These are phyloP conservation scores for Leptoclinus maculatus DNA, from an alignment of 2,797 vertebrate genomes.

Conservation along the genomic window DNA sequence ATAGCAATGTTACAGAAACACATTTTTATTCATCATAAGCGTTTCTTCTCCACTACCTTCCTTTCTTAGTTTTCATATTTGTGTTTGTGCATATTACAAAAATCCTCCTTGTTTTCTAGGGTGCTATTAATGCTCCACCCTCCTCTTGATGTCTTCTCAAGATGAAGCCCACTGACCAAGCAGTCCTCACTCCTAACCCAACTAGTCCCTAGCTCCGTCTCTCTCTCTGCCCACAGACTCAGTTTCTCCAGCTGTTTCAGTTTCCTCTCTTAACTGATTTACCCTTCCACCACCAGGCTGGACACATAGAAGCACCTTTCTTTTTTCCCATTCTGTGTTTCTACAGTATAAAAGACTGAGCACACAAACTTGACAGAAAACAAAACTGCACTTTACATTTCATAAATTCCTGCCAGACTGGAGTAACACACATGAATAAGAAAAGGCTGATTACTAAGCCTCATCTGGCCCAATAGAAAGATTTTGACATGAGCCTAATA, in stretches of 20 bases:
- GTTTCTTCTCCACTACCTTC: not conserved
- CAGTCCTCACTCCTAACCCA: constrained; percentile 60
- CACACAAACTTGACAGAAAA: constrained; percentile 33
- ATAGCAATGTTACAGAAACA: constrained; percentile 12
- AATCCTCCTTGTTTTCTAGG: constrained; percentile 40
- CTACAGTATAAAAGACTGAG: constrained; percentile 8
- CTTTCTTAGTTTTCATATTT: constrained; percentile 3
- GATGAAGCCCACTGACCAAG: constrained; percentile 70
- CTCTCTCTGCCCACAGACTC: constrained; percentile 58
- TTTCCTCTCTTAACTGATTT: constrained; percentile 57
- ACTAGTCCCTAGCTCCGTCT: constrained; percentile 58
- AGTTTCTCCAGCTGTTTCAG: constrained; percentile 66
- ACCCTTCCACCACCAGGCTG: constrained; percentile 40
- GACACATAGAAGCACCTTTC: constrained; percentile 14
- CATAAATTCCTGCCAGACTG: constrained; percentile 5
- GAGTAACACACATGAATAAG: constrained; percentile 23
- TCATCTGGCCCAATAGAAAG: constrained; percentile 34
- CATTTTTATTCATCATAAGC: not conserved
- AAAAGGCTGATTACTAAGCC: constrained; percentile 42
- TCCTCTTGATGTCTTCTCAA: constrained; percentile 75
- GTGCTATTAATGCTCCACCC: constrained; percentile 42
- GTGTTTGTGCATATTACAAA: not conserved
- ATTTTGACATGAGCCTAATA: constrained; percentile 34
- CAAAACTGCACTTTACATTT: constrained; percentile 15
- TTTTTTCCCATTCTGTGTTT: constrained; percentile 29